Evolutionary conservation across 64 coral and sea anemone species (phyloP).

Genomic region (Trachythela sp.): DNA sequence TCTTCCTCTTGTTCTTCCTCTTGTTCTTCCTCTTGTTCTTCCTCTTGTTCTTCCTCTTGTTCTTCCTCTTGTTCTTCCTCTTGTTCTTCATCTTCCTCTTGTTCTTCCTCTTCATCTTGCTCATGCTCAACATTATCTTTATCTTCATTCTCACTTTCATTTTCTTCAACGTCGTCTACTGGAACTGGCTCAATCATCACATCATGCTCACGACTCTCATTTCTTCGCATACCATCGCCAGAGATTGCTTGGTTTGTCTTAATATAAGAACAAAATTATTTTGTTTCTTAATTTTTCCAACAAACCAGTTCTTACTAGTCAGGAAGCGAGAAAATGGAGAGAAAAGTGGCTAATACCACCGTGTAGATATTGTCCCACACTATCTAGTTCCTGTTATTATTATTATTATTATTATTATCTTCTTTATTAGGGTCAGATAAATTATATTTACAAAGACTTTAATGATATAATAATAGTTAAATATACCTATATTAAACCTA

Average conservation of each 20-base stretch:
- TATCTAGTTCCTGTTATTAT: too few relatives aligned
- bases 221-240: not conserved
- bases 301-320: not conserved
- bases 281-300: not conserved
- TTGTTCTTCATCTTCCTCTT: not conserved
- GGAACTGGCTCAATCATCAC: not conserved
- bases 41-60: not conserved
- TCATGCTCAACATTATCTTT: not conserved
- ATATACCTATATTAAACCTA: too few relatives aligned
- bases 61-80: not conserved
- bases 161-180: not conserved
- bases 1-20: not conserved
- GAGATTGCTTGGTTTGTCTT: not conserved
- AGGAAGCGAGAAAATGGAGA: not conserved
- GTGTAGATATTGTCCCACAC: too few relatives aligned
- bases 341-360: too few relatives aligned
- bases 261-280: not conserved
- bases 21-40: not conserved
- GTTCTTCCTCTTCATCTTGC: not conserved
- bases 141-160: not conserved
- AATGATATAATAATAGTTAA: too few relatives aligned
- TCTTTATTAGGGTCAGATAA: too few relatives aligned
- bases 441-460: too few relatives aligned
- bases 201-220: not conserved
- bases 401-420: too few relatives aligned